Percentiles rank a stretch among this genome's conserved stretches.
Conservation (phyloP, 2,888 invertebrate genomes). For the Callyntrura sp. region DNA sequence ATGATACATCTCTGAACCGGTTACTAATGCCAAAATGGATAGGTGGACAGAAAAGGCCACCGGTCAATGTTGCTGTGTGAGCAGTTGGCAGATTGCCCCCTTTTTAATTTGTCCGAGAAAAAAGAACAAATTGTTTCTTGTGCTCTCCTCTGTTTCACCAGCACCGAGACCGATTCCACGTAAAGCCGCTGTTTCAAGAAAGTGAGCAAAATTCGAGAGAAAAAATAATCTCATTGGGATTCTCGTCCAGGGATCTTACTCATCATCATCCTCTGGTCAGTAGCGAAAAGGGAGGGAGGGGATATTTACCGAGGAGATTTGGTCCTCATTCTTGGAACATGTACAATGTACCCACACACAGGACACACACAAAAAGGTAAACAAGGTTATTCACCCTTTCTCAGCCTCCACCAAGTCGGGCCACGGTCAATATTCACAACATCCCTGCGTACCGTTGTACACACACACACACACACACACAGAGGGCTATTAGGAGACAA, state of each 20-base stretch:
- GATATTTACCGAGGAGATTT: too few relatives aligned
- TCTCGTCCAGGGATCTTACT: neutral
- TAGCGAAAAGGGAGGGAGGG: too few relatives aligned
- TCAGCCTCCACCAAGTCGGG: neutral
- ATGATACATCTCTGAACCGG: neutral
- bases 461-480: too few relatives aligned
- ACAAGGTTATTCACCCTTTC: constrained; percentile 43
- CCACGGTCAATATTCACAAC: constrained; percentile 30
- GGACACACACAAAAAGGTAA: neutral
- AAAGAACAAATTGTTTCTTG: neutral
- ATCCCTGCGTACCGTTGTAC: neutral
- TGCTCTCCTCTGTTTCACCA: neutral
- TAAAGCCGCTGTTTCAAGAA: neutral
- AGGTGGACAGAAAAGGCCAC: neutral
- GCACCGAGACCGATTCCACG: neutral
- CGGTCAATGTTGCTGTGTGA: constrained; percentile 33
- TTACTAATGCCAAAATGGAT: constrained; percentile 32
- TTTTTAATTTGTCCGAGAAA: constrained; percentile 44
- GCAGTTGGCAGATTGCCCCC: constrained; percentile 66
- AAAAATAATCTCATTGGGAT: constrained; percentile 21
- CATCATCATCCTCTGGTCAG: constrained; percentile 11
- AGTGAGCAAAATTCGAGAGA: neutral
- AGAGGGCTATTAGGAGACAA: too few relatives aligned
- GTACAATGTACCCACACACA: neutral
- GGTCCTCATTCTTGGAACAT: neutral